A percentile compares a stretch with the other conserved stretches of the same genome.
Conservation (phyloP, 2,797 vertebrate genomes). For the Sylvilagus floridanus region DNA sequence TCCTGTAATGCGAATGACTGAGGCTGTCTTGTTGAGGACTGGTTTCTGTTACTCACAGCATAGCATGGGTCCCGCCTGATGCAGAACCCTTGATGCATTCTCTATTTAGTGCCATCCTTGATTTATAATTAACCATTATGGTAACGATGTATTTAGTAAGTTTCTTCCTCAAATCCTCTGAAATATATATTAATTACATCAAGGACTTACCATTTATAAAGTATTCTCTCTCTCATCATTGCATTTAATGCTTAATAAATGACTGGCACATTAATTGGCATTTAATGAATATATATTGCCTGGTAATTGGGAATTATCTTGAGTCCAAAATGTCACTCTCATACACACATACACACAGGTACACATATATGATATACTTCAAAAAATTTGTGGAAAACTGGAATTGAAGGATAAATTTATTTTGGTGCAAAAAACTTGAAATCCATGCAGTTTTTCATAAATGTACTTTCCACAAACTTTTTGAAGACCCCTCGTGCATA, state of each 20-base stretch:
- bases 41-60: neutral
- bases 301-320: slow-evolving; percentile 22
- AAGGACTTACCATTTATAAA: slow-evolving; percentile 12
- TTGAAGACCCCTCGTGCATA: no score
- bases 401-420: no score
- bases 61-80: neutral
- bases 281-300: slow-evolving; percentile 23
- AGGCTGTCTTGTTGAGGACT: neutral
- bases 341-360: neutral
- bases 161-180: slow-evolving; percentile 17
- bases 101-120: neutral
- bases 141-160: neutral
- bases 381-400: no score
- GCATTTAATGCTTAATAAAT: neutral
- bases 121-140: neutral
- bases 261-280: neutral
- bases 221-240: neutral
- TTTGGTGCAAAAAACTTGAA: no score
- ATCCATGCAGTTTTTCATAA: no score
- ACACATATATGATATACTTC: neutral
- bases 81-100: neutral
- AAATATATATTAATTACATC: neutral
- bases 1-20: neutral
- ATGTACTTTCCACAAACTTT: no score
- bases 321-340: neutral